phyloP scores from a whole-genome alignment of 2,888 invertebrate species.

The Chironomus riparius region DNA sequence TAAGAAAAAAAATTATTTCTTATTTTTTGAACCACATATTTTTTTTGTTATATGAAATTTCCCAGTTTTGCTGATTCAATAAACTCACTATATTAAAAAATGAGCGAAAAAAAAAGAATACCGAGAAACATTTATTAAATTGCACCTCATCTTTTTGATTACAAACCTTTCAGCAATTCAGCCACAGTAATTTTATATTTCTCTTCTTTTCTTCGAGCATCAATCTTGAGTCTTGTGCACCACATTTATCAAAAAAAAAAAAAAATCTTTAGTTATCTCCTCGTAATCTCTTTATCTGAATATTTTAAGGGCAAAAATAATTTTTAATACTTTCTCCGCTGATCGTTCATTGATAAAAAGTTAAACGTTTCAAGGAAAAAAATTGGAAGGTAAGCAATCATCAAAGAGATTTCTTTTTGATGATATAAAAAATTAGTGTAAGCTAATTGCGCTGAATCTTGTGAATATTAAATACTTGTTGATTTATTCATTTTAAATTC shows the following conservation, averaged over 20 bases:
- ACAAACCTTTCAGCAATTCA: not conserved
- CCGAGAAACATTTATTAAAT: not conserved
- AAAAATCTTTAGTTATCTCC: slow-evolving; percentile 5
- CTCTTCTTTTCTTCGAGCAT: not conserved
- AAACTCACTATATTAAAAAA: not conserved
- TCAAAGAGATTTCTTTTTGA: slow-evolving; percentile 16
- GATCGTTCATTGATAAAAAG: not conserved
- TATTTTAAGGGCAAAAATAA: slow-evolving; percentile 1
- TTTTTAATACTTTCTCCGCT: not conserved
- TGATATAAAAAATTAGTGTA: slow-evolving; percentile 24
- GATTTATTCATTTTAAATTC: not conserved
- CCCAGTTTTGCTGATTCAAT: not conserved
- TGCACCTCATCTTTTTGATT: slow-evolving; percentile 8
- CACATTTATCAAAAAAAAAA: slow-evolving; percentile 10
- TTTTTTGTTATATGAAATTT: not conserved
- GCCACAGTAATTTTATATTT: not conserved
- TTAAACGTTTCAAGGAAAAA: not conserved
- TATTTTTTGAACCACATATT: no score
- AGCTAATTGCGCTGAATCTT: slow-evolving; percentile 17
- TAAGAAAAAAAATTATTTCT: no score
- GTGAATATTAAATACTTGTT: slow-evolving; percentile 2
- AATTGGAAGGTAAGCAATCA: not conserved
- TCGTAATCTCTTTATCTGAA: not conserved
- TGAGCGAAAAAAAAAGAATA: no score
- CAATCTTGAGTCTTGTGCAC: not conserved